phyloP scores from a whole-genome alignment of 2,797 vertebrate genomes.

The Stomatorhinus walkeri region DNA sequence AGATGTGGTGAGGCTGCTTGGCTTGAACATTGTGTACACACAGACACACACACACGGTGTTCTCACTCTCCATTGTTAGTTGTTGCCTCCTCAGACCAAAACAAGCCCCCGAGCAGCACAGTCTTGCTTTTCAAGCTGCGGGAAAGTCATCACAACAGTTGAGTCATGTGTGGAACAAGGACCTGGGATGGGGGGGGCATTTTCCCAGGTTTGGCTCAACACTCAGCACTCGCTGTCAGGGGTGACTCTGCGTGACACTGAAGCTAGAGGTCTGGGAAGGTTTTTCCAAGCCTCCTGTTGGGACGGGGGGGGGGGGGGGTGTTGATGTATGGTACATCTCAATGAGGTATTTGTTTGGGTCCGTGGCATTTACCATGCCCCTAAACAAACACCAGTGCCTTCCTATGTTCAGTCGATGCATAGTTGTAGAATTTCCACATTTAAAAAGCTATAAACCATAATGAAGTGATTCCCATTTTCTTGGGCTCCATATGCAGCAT shows the following conservation, averaged over 20 bases:
- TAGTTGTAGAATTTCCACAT: not conserved
- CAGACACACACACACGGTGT: not conserved
- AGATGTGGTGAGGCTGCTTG: not conserved
- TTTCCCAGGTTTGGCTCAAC: not conserved
- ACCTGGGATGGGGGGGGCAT: not conserved
- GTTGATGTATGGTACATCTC: not conserved
- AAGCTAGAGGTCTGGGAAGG: not conserved
- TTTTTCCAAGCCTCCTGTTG: not conserved
- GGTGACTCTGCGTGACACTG: not conserved
- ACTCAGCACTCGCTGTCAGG: not conserved
- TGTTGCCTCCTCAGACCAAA: not conserved
- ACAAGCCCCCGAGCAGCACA: not conserved
- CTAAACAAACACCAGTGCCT: not conserved
- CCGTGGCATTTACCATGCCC: not conserved
- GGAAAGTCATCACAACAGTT: not conserved
- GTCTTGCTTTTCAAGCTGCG: not conserved
- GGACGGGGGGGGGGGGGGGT: not conserved
- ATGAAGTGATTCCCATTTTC: not conserved
- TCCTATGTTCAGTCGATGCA: not conserved
- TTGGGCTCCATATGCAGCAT: not conserved
- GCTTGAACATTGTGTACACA: not conserved
- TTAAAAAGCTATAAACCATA: not conserved
- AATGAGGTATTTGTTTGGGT: not conserved
- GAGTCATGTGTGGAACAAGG: not conserved
- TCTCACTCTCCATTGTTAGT: not conserved